Evolutionary conservation across 2,888 invertebrate genomes (phyloP).

Genomic region (Trachelus stipa): DNA sequence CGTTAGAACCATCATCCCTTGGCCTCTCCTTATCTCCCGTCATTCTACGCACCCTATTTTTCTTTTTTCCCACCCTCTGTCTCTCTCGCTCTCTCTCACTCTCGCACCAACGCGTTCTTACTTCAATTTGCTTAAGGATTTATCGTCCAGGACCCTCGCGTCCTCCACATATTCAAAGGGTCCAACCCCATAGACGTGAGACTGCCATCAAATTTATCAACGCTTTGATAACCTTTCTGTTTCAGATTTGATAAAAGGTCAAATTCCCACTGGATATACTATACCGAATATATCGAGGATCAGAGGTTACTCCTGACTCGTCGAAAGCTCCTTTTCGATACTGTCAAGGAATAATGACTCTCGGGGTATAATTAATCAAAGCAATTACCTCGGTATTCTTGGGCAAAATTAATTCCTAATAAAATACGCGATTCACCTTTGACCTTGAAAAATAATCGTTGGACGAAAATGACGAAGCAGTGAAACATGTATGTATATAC

Average conservation of each 20-base stretch:
- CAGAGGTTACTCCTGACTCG: background rate
- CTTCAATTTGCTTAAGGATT: conserved; percentile 20
- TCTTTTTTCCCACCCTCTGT: background rate
- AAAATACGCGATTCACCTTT: background rate
- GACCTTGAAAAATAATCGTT: background rate
- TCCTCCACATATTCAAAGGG: background rate
- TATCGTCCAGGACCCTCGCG: background rate
- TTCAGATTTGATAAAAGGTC: background rate
- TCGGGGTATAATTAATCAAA: background rate
- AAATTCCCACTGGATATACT: background rate
- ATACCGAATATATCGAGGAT: background rate
- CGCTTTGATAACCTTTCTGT: background rate
- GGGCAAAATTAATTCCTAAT: background rate
- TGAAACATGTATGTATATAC: background rate
- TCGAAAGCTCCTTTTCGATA: background rate
- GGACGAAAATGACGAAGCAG: background rate
- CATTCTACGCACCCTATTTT: background rate
- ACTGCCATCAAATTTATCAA: background rate
- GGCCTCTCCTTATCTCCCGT: background rate
- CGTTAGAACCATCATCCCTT: background rate
- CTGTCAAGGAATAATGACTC: background rate
- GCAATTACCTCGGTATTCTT: too few species aligned
- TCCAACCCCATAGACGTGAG: background rate
- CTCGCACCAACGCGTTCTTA: conserved; percentile 3
- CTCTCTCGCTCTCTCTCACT: background rate